These are phyloP conservation scores for Oreochromis tanganicae DNA, from an alignment of 2,113 vertebrate genomes.

Conservation along the genomic window DNA sequence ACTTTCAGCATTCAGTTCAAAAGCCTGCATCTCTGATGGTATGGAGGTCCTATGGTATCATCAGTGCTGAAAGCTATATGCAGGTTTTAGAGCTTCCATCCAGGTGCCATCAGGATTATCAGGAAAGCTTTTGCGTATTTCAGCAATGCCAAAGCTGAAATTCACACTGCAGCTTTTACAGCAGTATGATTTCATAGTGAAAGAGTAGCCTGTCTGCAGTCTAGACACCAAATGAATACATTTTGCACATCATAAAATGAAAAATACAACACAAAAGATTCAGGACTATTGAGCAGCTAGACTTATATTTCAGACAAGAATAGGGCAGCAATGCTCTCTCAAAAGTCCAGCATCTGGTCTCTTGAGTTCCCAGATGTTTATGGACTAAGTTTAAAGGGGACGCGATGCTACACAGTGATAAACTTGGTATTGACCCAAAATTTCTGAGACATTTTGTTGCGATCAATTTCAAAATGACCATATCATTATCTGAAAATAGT, in stretches of 20 bases:
- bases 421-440: rapidly evolving
- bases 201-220: neutral
- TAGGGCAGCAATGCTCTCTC: rapidly evolving
- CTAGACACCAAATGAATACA: neutral
- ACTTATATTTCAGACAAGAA: neutral
- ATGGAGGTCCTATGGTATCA: neutral
- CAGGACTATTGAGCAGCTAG: neutral
- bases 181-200: neutral
- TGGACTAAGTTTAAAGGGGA: neutral
- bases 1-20: rapidly evolving
- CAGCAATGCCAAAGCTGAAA: neutral
- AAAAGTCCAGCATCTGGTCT: neutral
- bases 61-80: neutral
- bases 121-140: neutral
- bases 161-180: neutral
- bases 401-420: neutral
- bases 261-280: neutral
- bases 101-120: neutral
- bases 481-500: neutral
- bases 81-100: neutral
- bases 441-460: neutral
- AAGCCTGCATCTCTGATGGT: neutral
- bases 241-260: neutral
- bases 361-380: neutral
- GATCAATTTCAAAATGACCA: neutral